Base-by-base conservation (phyloP, 2,888 invertebrate genomes). In the Macrophya alboannulata region DNA sequence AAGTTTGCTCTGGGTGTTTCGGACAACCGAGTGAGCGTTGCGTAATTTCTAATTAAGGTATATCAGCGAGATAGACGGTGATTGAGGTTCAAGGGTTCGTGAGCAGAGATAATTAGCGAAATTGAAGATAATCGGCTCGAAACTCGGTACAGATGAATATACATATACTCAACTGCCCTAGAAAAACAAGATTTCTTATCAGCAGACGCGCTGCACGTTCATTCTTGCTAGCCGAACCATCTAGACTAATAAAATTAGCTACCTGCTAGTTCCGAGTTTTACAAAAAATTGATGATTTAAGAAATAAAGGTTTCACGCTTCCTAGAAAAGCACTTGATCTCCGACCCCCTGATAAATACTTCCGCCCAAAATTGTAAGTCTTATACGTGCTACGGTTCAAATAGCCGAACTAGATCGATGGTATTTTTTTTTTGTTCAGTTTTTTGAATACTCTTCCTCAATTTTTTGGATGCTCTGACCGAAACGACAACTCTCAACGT, bases 61-160 rank as follows among this genome's bases (percentile, higher is more conserved):
- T n/a, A 55, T 17, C 4, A 40, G 77, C 31, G 37, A 25, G 25
- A 37, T 48, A 3, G 21, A 21, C 21, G 25, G 43, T 43, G 72
- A 72, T 76, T 76, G 4, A 76, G 51, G 31, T 31, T 51, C 51
- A 51, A 76, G 77, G 77, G 51, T 55, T 77, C 15, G 55, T 55
- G 77, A 17, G 37, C 31, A 17, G 55, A 48, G 45, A 12, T 51
- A 51, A 77, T 77, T 77, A 37, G 17, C 37, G 31, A 51, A 48
- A 51, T 77, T 77, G 8, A 51, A 15, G n/a, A 68, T 68, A 77
- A 77, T 77, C 31, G 31, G 9, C 51, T 55, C 55, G 55, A 51
- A 77, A 51, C 17, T 77, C 31, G 77, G 77, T 48, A 48, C 74
- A 48, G 25, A 43, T n/a, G 45, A 74, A 43, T 74, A 43, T 45